Conservation (phyloP, 2,888 invertebrate species). For the Drosophila nr. fundita region DNA sequence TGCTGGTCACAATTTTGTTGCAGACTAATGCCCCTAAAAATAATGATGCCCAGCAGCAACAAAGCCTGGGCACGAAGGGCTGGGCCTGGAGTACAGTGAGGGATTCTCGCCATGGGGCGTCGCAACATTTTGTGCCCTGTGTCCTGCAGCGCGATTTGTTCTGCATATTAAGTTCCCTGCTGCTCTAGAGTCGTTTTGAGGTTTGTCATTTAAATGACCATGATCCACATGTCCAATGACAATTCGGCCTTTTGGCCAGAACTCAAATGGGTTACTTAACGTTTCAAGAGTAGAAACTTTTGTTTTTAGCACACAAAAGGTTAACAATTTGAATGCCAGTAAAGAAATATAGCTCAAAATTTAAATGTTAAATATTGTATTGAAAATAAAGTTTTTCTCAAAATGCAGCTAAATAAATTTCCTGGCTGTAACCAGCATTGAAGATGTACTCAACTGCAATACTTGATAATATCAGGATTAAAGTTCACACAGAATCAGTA, state of each 20-base stretch:
- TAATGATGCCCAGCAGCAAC: constrained; percentile 40
- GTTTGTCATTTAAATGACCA: constrained; percentile 48
- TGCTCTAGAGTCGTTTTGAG: constrained; percentile 34
- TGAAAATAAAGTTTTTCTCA: background rate
- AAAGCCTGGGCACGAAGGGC: background rate
- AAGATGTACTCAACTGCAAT: background rate
- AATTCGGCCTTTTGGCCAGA: constrained; percentile 5
- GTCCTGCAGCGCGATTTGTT: constrained; percentile 66
- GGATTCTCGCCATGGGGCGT: constrained; percentile 32
- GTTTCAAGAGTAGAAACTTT: background rate
- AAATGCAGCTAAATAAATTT: background rate
- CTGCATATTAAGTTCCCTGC: constrained; percentile 64
- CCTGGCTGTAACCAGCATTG: background rate
- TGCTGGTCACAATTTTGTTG: constrained; percentile 35
- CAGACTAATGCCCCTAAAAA: constrained; percentile 46
- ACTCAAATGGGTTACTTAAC: constrained; percentile 12
- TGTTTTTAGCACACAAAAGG: background rate
- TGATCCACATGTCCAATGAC: constrained; percentile 13
- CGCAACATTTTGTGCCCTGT: constrained; percentile 30
- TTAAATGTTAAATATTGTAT: background rate
- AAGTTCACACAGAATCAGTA: background rate
- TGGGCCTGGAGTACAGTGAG: background rate
- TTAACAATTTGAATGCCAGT: background rate
- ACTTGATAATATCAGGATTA: background rate
- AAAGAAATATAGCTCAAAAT: background rate